phyloP scores from a whole-genome alignment of 35 echinoderm and acorn worm genomes.

The Lytechinus variegatus region DNA sequence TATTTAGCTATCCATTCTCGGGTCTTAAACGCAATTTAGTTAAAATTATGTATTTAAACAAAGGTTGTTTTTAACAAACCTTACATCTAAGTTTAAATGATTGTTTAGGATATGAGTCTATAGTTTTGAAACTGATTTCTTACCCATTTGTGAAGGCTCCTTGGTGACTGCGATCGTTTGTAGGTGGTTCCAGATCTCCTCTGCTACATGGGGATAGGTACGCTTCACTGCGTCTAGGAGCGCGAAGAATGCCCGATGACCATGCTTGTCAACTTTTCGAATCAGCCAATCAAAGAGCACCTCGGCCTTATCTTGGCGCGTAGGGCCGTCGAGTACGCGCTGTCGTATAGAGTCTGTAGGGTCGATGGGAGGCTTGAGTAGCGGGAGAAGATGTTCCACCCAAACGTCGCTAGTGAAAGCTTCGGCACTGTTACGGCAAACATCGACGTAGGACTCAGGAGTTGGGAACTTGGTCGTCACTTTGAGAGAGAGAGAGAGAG shows the following conservation, averaged over 20 bases:
- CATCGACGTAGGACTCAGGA: slow-evolving; percentile 45
- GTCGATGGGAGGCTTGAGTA: slow-evolving; percentile 33
- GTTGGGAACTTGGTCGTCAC: slow-evolving; percentile 38
- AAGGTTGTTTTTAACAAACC: no score
- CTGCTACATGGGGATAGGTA: slow-evolving; percentile 61
- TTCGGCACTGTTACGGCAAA: slow-evolving; percentile 52
- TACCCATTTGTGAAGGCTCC: slow-evolving; percentile 23
- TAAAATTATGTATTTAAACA: no score
- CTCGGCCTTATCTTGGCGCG: slow-evolving; percentile 51
- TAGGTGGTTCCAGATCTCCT: slow-evolving; percentile 44
- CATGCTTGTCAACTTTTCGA: slow-evolving; percentile 45
- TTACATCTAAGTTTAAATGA: no score
- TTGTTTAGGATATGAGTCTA: no score
- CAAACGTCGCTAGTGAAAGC: slow-evolving; percentile 51
- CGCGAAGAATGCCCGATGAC: slow-evolving; percentile 42
- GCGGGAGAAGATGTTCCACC: slow-evolving; percentile 46
- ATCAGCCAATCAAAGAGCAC: slow-evolving; percentile 47
- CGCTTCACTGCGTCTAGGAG: slow-evolving; percentile 14
- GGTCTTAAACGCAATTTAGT: no score
- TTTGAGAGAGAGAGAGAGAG: not conserved
- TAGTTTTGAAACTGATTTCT: not conserved
- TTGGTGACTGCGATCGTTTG: slow-evolving; percentile 50
- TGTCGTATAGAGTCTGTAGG: slow-evolving; percentile 9
- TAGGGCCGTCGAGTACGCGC: slow-evolving; percentile 15
- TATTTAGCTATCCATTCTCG: no score